Evolutionary conservation across 2,113 vertebrate genomes (phyloP).

Genomic region (Spermophilus dauricus): DNA sequence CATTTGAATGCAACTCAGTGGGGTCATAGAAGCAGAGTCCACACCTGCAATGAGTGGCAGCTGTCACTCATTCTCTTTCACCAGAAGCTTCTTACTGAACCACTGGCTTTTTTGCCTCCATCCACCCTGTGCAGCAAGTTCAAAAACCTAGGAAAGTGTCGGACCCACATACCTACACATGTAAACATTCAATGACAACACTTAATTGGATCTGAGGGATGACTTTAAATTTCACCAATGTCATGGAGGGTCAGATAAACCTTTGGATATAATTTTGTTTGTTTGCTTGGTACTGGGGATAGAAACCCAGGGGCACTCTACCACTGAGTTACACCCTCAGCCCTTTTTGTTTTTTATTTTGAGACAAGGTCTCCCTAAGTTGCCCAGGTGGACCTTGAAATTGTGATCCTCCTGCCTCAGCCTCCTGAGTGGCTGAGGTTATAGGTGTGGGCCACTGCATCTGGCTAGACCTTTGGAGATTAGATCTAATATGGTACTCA

Average conservation of each 20-base stretch:
- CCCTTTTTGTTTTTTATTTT: no score
- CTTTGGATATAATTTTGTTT: not conserved
- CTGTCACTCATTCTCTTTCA: not conserved
- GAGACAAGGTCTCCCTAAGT: no score
- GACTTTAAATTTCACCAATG: not conserved
- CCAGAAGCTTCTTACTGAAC: not conserved
- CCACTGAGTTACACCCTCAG: no score
- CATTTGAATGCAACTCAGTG: not conserved
- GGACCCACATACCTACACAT: no score
- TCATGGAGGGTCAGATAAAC: no score
- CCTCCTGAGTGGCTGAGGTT: no score
- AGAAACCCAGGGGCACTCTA: no score
- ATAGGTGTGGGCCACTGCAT: no score
- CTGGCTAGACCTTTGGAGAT: no score
- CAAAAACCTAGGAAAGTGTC: not conserved
- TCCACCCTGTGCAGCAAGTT: accelerated
- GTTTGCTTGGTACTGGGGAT: no score
- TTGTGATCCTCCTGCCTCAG: no score
- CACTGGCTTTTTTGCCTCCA: not conserved
- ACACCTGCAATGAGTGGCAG: not conserved
- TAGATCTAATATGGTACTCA: not conserved
- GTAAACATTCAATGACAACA: not conserved
- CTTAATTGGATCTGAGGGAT: not conserved
- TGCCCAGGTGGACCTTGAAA: no score
- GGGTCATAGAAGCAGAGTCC: not conserved